Evolutionary conservation across 2,797 vertebrate genomes (phyloP).

Genomic region (Anguilla megastoma): DNA sequence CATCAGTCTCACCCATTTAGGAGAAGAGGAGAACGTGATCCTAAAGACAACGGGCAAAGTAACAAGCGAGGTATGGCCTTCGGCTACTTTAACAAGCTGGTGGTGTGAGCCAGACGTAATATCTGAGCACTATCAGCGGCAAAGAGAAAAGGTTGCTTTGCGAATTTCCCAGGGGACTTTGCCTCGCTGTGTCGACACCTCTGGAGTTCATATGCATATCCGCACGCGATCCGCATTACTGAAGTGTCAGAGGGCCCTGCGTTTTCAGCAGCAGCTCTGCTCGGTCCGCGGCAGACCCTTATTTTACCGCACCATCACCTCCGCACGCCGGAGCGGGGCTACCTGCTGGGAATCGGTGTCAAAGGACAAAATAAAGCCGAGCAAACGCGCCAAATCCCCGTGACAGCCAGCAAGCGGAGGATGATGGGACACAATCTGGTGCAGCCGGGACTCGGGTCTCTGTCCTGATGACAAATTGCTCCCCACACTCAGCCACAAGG

Average conservation of each 20-base stretch:
- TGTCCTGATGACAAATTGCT: conserved; percentile 31
- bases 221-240: not conserved
- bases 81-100: not conserved
- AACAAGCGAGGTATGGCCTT: not conserved
- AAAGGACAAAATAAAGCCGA: conserved; percentile 26
- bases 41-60: not conserved
- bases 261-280: not conserved
- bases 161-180: not conserved
- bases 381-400: conserved; percentile 9
- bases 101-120: not conserved
- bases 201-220: not conserved
- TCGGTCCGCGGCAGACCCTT: not conserved
- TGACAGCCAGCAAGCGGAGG: conserved; percentile 19
- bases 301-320: not conserved
- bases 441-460: conserved; percentile 18
- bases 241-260: not conserved
- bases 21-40: not conserved
- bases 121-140: not conserved
- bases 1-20: not conserved
- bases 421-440: conserved; percentile 26
- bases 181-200: not conserved
- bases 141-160: not conserved
- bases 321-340: not conserved
- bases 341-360: not conserved
- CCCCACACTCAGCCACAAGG: conserved; percentile 12